A percentile compares a stretch with the other conserved stretches of the same genome.
These are phyloP conservation scores for Phrynosoma platyrhinos DNA, from an alignment of 2,113 vertebrate species.

Conservation along the genomic window DNA sequence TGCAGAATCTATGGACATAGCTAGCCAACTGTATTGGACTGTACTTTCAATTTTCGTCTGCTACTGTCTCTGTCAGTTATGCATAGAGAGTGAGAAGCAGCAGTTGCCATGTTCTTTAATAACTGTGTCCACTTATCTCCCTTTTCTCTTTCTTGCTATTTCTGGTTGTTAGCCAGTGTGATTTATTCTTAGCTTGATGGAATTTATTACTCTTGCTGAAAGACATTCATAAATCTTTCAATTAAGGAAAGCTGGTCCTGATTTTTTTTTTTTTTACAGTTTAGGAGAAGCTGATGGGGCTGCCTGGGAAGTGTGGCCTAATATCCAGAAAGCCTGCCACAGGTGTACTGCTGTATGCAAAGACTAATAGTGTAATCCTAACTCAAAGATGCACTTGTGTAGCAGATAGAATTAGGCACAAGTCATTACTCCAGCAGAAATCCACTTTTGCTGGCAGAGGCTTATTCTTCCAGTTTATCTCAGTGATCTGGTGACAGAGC, in stretches of 20 bases:
- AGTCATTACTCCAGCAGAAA: too few species aligned
- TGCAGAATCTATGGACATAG: too few species aligned
- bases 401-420: too few species aligned
- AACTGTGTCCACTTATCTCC: background rate
- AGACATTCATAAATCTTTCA: background rate
- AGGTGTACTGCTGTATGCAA: background rate
- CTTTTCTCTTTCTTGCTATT: background rate
- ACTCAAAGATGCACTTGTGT: too few species aligned
- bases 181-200: background rate
- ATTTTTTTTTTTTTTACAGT: background rate
- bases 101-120: slow-evolving; percentile 12
- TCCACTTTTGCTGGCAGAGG: too few species aligned
- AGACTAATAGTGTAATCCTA: background rate
- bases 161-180: background rate
- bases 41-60: background rate
- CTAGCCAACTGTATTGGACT: background rate
- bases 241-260: background rate
- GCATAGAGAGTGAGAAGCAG: background rate
- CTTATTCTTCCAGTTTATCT: too few species aligned
- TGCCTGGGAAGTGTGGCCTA: background rate
- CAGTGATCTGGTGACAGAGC: too few species aligned
- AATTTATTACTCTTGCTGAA: slow-evolving; percentile 13
- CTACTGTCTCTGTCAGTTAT: background rate
- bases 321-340: background rate
- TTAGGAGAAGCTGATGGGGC: background rate